These are phyloP conservation scores for Neria commutata DNA, from an alignment of 2,888 invertebrate species.

Conservation along the genomic window DNA sequence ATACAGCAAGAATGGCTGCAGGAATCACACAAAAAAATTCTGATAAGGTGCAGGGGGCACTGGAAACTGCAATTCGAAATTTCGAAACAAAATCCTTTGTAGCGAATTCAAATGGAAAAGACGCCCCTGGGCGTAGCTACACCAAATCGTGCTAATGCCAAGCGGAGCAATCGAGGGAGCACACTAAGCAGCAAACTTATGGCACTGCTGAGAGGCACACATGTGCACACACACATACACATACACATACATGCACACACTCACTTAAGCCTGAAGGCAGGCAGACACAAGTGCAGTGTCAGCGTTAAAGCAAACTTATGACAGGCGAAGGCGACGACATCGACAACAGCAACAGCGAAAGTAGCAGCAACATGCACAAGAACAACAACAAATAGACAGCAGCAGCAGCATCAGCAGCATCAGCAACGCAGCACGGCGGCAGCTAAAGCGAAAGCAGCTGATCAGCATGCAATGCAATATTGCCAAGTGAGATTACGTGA, in stretches of 20 bases:
- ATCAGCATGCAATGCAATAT: background rate
- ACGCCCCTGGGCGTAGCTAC: background rate
- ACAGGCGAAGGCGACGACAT: background rate
- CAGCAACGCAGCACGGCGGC: background rate
- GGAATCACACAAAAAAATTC: too few relatives aligned
- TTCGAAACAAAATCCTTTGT: slow-evolving; percentile 1
- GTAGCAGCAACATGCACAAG: background rate
- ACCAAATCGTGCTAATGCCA: slow-evolving; percentile 1
- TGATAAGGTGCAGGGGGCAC: too few relatives aligned
- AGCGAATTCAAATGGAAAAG: background rate
- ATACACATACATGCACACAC: background rate
- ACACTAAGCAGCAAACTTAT: background rate
- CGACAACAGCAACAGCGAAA: background rate
- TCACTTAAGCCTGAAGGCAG: background rate
- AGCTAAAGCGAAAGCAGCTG: background rate
- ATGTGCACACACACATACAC: background rate
- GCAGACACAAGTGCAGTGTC: slow-evolving; percentile 1
- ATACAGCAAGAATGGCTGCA: too few relatives aligned
- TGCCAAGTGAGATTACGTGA: slow-evolving; percentile 4
- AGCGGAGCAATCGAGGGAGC: background rate
- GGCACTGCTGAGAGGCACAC: background rate
- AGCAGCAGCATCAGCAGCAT: background rate
- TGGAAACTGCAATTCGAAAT: background rate
- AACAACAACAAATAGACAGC: background rate
- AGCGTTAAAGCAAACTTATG: background rate